Evolutionary conservation across 2,888 invertebrate species (phyloP).

Genomic region (Nymphalis polychloros): DNA sequence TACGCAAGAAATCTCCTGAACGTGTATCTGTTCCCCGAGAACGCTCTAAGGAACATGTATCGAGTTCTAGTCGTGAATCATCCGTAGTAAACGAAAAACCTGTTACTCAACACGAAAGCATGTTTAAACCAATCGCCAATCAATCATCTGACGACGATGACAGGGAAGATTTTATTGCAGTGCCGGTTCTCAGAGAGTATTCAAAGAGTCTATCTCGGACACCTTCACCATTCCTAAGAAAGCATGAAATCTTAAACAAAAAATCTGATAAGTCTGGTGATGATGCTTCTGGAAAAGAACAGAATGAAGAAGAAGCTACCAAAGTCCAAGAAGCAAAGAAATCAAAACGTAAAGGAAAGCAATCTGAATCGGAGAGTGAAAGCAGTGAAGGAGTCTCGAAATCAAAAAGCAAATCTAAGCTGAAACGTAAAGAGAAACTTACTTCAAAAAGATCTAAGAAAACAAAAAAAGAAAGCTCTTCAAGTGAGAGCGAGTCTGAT

Average conservation of each 20-base stretch:
- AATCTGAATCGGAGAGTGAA: conserved; percentile 75
- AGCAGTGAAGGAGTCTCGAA: conserved; percentile 71
- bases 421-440: conserved; percentile 79
- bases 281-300: conserved; percentile 74
- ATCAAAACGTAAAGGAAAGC: conserved; percentile 79
- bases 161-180: conserved; percentile 65
- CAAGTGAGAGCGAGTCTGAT: conserved; percentile 78
- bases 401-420: conserved; percentile 71
- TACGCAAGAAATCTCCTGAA: conserved; percentile 66
- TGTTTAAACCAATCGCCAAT: conserved; percentile 50
- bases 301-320: conserved; percentile 65
- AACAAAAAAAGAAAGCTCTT: conserved; percentile 73
- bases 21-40: conserved; percentile 60
- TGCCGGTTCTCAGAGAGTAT: conserved; percentile 78
- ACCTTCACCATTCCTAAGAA: conserved; percentile 91
- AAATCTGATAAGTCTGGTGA: conserved; percentile 70
- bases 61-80: conserved; percentile 77
- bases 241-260: conserved; percentile 81
- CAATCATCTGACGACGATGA: conserved; percentile 73
- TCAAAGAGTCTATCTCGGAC: conserved; percentile 91
- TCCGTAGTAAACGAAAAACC: conserved; percentile 69
- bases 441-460: conserved; percentile 81
- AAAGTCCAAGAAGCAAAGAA: conserved; percentile 65
- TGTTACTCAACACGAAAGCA: conserved; percentile 55
- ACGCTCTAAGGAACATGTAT: conserved; percentile 57